Evolutionary conservation across 2,797 vertebrate genomes (phyloP).

Genomic region (Esox masquinongy): DNA sequence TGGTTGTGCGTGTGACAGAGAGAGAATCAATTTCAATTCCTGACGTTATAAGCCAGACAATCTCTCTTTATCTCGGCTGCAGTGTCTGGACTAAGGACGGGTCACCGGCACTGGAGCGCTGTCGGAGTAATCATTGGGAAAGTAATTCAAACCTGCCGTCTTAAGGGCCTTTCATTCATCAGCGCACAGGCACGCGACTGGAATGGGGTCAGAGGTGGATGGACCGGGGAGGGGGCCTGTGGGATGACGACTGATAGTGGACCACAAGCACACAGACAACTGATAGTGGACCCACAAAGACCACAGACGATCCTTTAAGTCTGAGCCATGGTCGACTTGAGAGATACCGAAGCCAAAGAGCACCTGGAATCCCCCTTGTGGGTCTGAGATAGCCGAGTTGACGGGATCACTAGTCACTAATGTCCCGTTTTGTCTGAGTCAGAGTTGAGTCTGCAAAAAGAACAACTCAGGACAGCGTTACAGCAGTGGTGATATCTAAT

Average conservation of each 20-base stretch:
- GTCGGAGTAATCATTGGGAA: slow-evolving; percentile 27
- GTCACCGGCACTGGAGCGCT: neutral
- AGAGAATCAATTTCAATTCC: slow-evolving; percentile 29
- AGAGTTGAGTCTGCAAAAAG: too few relatives aligned
- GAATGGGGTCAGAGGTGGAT: slow-evolving; percentile 31
- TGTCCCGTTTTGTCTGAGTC: too few relatives aligned
- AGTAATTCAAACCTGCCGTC: slow-evolving; percentile 48
- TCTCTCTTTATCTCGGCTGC: slow-evolving; percentile 41
- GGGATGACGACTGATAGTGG: slow-evolving; percentile 44
- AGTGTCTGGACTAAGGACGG: slow-evolving; percentile 2
- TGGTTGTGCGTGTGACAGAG: neutral
- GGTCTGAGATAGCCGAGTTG: slow-evolving; percentile 24
- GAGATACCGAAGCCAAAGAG: slow-evolving; percentile 9
- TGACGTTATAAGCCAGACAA: slow-evolving; percentile 52
- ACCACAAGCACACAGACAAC: slow-evolving; percentile 17
- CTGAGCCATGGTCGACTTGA: slow-evolving; percentile 7
- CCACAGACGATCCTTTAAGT: slow-evolving; percentile 16
- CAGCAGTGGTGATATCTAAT: slow-evolving; percentile 51
- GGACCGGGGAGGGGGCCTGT: neutral
- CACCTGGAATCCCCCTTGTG: slow-evolving; percentile 15
- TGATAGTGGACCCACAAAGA: slow-evolving; percentile 26
- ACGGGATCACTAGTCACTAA: too few relatives aligned
- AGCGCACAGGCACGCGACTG: slow-evolving; percentile 42
- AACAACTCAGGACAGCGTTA: too few relatives aligned
- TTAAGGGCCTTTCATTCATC: slow-evolving; percentile 49